Base-by-base conservation (phyloP, 2,797 vertebrate species). In the Echeneis naucrates region DNA sequence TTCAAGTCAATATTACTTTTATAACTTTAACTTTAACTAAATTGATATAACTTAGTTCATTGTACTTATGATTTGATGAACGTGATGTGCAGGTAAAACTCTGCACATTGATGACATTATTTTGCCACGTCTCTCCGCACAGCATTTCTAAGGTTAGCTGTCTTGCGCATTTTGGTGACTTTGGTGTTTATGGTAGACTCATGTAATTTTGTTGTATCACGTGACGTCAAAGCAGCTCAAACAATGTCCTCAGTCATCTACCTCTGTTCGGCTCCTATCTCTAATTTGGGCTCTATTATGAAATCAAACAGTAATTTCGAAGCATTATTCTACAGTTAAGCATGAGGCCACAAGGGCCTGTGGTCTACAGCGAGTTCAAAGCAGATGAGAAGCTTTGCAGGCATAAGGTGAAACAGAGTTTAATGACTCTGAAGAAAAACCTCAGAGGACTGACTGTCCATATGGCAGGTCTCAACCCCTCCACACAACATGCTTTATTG, bases 261-360 rank as follows among this genome's bases (percentile, higher is more conserved):
- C 72, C 66, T 69, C 51, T 74, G 53, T 77, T 76, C 35, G 7
- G 23, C 75, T 77, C 48, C 51, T 12, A 60, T 57, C 60, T 90
- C 72, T 88, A 84, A 88, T 88, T 83, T 83, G 33, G 66, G 56
- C 72, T 78, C 59, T 87, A 84, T 86, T 86, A 59, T 87, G 82
- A 86, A 86, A 90, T 86, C 78, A 89, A 85, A 70, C 57, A 70
- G 84, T 67, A 8, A 87, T 87, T 82, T 83, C 40, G 69, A 63
- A 55, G 69, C 72, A 79, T 78, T 66, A 78, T 82, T 84, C 69
- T 76, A 60, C 77, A 82, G 87, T 87, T 88, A 82, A 74, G 60
- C 67, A 55, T 40, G 44, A 44, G 72, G 53, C 53, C 81, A 73
- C 65, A n/a, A 32, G 64, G 47, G 77, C 42, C 56, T 0, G 7